These are phyloP conservation scores for Aphidoletes aphidimyza DNA, from an alignment of 2,888 invertebrate genomes.

Conservation along the genomic window DNA sequence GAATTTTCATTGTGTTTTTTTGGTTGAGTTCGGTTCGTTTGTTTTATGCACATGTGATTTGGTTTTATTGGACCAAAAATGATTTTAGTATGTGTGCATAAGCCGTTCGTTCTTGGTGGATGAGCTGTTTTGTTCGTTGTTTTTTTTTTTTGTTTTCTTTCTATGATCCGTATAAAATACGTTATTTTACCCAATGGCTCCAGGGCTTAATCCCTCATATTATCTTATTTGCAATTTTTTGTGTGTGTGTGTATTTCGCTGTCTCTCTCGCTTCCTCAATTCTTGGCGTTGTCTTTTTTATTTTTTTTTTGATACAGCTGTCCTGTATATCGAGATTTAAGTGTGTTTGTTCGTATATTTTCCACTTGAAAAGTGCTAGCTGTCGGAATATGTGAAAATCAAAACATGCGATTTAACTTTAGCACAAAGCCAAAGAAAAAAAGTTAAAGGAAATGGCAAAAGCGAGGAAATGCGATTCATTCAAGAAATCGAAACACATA, in stretches of 20 bases:
- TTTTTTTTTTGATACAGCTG: neutral
- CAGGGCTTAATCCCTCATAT: conserved; percentile 42
- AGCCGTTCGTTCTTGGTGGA: conserved; percentile 16
- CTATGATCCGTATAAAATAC: conserved; percentile 30
- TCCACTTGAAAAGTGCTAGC: neutral
- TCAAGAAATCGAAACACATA: too few species aligned
- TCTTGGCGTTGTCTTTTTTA: too few species aligned
- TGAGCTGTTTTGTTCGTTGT: too few species aligned
- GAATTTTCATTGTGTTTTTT: neutral
- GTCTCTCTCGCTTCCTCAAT: neutral
- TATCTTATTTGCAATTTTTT: conserved; percentile 43
- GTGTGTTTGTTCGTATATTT: neutral
- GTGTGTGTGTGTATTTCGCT: neutral
- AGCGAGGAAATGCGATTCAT: neutral
- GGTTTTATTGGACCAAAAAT: conserved; percentile 49
- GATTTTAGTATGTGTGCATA: conserved; percentile 53
- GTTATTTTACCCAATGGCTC: conserved; percentile 32
- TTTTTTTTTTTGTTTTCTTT: neutral
- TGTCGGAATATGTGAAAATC: conserved; percentile 25
- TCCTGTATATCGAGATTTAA: neutral
- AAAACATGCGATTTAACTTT: conserved; percentile 44
- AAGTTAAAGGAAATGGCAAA: neutral
- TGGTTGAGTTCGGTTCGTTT: conserved; percentile 22
- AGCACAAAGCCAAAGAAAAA: neutral
- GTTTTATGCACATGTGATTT: conserved; percentile 49